phyloP scores from a whole-genome alignment of 2,888 invertebrate species.

The Brachypalpus laphriformis region DNA sequence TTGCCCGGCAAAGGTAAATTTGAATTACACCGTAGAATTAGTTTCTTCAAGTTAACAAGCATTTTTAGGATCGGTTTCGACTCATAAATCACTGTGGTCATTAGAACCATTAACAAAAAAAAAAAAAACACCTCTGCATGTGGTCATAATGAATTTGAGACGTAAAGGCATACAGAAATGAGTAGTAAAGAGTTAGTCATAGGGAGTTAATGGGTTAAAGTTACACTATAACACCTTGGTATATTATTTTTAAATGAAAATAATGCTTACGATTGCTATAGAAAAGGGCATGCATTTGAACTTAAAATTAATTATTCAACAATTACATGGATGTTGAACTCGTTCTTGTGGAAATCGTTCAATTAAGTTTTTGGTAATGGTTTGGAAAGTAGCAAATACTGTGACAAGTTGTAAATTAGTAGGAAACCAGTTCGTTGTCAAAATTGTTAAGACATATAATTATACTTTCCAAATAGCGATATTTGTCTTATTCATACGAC shows the following conservation, averaged over 20 bases:
- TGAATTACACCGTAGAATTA: background rate
- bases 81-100: constrained; percentile 38
- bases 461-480: no score
- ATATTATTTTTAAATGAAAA: background rate
- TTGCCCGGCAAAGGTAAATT: background rate
- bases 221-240: background rate
- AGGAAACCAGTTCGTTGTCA: no score
- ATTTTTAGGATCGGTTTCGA: constrained; percentile 21
- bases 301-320: background rate
- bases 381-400: no score
- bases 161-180: background rate
- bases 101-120: constrained; percentile 31
- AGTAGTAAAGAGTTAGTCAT: background rate
- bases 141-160: constrained; percentile 1
- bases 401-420: no score
- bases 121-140: constrained; percentile 6
- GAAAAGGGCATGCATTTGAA: background rate
- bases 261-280: background rate
- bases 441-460: no score
- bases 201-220: constrained; percentile 6
- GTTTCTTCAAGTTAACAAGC: constrained; percentile 15
- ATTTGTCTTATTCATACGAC: no score
- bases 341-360: no score
- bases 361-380: no score
- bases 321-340: constrained; percentile 27